Base-by-base conservation (phyloP, 2,113 vertebrate species). In the Trinectes maculatus region DNA sequence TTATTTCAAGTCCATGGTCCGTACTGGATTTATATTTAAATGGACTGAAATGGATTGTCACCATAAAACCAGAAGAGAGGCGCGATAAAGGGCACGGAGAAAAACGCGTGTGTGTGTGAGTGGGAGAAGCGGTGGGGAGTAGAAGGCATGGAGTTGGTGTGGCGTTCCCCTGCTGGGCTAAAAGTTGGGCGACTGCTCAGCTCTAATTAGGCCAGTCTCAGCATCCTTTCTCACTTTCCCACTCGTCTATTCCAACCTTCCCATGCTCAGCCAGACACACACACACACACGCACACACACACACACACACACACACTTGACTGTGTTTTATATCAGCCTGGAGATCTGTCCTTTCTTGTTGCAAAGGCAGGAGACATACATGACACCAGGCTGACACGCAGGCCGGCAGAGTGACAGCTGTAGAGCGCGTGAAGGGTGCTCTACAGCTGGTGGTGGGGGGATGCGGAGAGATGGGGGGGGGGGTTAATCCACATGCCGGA, bases 191-290 rank as follows among this genome's bases (percentile, higher is more conserved):
- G 43, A 67, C 54, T 67, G 37, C 62, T 80, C 72, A 74, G 69
- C 80, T 85, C 73, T 86, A 79, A 88, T 87, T 80, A 83, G 79
- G 49, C 62, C 43, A 36, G 18, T 80, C 70, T 81, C 71, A 66
- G 68, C 64, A 64, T 64, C 63, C 37, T 64, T 56, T 39, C 40
- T 26, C 58, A 40, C 28, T 69, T 57, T 68, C 61, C 68, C 47
- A 72, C 76, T 59, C 61, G 33, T 65, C 74, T 47, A 64, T 60
- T 25, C 34, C 36, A 62, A 56, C 69, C 74, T 66, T 22, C 34
- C 10, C 12, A 13, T 26, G 36, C 59, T 39, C 18, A 21, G 40
- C 42, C 24, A 62, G 66, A 26, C 13, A 39, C 8, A 28, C 52
- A 47, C 29, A 71, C 21, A 22, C 40, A 33, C 11, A 42, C 33